Base-by-base conservation (phyloP, 1,140 invertebrate genomes). In the Euwallacea fornicatus region DNA sequence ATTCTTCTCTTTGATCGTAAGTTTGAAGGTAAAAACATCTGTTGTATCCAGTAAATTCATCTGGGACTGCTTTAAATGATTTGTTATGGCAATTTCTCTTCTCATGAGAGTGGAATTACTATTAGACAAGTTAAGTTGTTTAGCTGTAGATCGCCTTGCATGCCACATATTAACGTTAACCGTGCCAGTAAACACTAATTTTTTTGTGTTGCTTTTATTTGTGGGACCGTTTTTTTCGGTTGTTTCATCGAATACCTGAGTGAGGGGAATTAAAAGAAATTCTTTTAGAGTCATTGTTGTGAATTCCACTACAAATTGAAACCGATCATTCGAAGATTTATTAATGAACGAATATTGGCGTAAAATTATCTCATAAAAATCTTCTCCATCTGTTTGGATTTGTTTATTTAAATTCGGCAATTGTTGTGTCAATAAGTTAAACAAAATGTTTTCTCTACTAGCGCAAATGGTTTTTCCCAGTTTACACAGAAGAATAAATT, bases 161-260 rank as follows among this genome's bases (percentile, higher is more conserved):
- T 73, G 53, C 76, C 76, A 78, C 41, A 76, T 15, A 66, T 76
- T 76, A 21, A 56, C 53, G 16, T 66, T 74, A 7, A 70, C 70
- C n/a, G 33, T 54, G 65, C 75, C 76, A 8, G 67, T 63, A 63
- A 74, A 78, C 72, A 33, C 21, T 33, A 33, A 33, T 1, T 33
- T 33, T 33, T 33, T 33, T 33, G 21, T 4, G 21, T 33, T 33
- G 21, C 21, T 33, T 33, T 33, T 4, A 33, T 33, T 33, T 33
- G 21, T 33, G 21, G 21, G 21, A 4, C 21, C 4, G 21, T 33
- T 4, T 33, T 33, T 33, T 33, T 4, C 21, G 10, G 21, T 54
- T 58, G 68, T 59, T 13, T 65, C 56, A 2, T 71, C 44, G 7
- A 15, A 15, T 13, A 66, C 16, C 11, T 54, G 21, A 33, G 21